These are phyloP conservation scores for Ctenopoma kingsleyae DNA, from an alignment of 2,797 vertebrate species.

Conservation along the genomic window DNA sequence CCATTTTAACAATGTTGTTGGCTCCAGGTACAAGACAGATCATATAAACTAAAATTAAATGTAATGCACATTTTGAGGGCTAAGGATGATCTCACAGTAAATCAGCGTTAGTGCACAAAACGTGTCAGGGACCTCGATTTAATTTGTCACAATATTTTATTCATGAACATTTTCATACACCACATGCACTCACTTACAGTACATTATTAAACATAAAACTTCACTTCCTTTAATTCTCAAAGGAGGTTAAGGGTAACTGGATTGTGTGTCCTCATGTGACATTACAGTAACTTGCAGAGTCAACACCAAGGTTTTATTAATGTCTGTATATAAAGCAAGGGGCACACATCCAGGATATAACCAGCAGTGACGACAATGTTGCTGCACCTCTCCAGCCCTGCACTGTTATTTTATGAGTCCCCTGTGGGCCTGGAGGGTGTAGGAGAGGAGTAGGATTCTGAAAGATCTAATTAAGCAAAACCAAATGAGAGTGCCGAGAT, in stretches of 20 bases:
- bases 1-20: background rate
- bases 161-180: conserved; percentile 41
- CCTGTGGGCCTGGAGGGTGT: conserved; percentile 49
- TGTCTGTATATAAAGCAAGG: conserved; percentile 49
- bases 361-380: conserved; percentile 37
- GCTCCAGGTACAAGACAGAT: background rate
- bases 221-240: conserved; percentile 35
- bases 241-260: conserved; percentile 26
- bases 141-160: conserved; percentile 51
- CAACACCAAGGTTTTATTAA: conserved; percentile 60
- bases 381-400: conserved; percentile 42
- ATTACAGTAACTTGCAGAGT: conserved; percentile 51
- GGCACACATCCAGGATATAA: conserved; percentile 28
- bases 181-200: conserved; percentile 16
- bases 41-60: background rate
- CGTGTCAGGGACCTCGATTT: conserved; percentile 28
- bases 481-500: conserved; percentile 66
- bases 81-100: conserved; percentile 31
- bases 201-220: conserved; percentile 48
- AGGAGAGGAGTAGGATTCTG: conserved; percentile 57
- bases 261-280: conserved; percentile 21
- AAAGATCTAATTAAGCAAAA: conserved; percentile 77
- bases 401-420: conserved; percentile 65
- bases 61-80: conserved; percentile 9
- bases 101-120: conserved; percentile 31